Evolutionary conservation across 2,113 vertebrate genomes (phyloP).

Genomic region (Talpa occidentalis): DNA sequence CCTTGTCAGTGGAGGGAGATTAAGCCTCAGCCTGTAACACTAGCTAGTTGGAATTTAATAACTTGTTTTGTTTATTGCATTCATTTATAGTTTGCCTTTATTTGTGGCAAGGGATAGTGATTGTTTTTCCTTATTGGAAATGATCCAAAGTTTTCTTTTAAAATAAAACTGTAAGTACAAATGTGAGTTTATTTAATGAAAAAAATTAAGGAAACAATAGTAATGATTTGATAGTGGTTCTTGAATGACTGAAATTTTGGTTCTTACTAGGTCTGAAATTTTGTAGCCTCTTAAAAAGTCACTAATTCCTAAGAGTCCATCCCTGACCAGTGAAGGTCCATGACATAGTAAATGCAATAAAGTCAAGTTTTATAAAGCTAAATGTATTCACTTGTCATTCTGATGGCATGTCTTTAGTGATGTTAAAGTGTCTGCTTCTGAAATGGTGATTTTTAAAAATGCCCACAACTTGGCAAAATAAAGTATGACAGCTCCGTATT

Average conservation of each 20-base stretch:
- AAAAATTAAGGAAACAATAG: slow-evolving; percentile 1
- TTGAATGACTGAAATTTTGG: background rate
- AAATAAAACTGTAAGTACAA: slow-evolving; percentile 43
- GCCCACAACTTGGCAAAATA: background rate
- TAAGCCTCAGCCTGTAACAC: background rate
- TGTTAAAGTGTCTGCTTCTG: background rate
- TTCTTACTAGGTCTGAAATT: background rate
- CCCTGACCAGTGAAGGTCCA: background rate
- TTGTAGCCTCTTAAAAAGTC: background rate
- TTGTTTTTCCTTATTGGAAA: slow-evolving; percentile 37
- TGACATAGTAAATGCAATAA: background rate
- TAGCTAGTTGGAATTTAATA: background rate
- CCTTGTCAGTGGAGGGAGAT: background rate
- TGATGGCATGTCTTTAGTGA: background rate
- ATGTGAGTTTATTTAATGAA: slow-evolving; percentile 17
- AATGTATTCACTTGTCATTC: background rate
- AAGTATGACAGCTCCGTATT: background rate
- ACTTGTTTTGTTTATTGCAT: slow-evolving; percentile 32
- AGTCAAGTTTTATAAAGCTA: background rate
- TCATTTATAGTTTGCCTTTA: slow-evolving; percentile 3
- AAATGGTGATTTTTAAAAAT: background rate
- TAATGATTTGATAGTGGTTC: background rate
- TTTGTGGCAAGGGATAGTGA: background rate
- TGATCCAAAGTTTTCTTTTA: slow-evolving; percentile 22
- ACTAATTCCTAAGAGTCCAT: background rate